Conservation (phyloP, 2,888 invertebrate species). For the Blastobasis lacticolella region DNA sequence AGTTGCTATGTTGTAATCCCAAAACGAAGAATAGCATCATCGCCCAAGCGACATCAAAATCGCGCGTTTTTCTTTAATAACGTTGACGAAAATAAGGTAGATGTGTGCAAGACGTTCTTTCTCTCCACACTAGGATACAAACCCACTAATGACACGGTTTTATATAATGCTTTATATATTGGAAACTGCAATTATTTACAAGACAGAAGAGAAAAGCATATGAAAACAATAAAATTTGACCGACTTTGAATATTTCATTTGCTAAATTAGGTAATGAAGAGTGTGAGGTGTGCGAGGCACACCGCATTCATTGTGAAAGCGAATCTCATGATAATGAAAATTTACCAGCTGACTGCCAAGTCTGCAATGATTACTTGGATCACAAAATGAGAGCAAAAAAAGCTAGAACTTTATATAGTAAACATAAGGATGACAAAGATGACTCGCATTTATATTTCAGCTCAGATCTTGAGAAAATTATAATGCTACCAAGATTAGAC, state of each 20-base stretch:
- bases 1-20: constrained; percentile 13
- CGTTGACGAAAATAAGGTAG: constrained; percentile 4
- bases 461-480: constrained; percentile 14
- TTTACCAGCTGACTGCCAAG: neutral
- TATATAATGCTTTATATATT: constrained; percentile 2
- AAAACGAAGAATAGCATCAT: constrained; percentile 11
- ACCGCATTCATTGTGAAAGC: constrained; percentile 11
- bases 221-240: constrained; percentile 14
- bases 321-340: constrained; percentile 5
- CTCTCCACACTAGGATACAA: constrained; percentile 12
- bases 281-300: constrained; percentile 16
- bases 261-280: constrained; percentile 19
- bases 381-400: constrained; percentile 1
- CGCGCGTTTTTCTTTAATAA: constrained; percentile 12
- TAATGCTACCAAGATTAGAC: constrained; percentile 17
- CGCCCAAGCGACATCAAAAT: constrained; percentile 15
- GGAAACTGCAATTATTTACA: neutral
- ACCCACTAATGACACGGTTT: constrained; percentile 13
- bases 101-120: constrained; percentile 14
- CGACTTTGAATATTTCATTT: constrained; percentile 18
- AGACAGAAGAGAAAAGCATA: constrained; percentile 11
- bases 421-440: constrained; percentile 9
- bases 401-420: constrained; percentile 9
- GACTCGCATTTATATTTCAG: constrained; percentile 6
- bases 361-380: neutral